A percentile compares a stretch with the other conserved stretches of the same genome.
These are phyloP conservation scores for Hydrozoanthus tunicans DNA, from an alignment of 64 coral and sea anemone genomes.

Conservation along the genomic window DNA sequence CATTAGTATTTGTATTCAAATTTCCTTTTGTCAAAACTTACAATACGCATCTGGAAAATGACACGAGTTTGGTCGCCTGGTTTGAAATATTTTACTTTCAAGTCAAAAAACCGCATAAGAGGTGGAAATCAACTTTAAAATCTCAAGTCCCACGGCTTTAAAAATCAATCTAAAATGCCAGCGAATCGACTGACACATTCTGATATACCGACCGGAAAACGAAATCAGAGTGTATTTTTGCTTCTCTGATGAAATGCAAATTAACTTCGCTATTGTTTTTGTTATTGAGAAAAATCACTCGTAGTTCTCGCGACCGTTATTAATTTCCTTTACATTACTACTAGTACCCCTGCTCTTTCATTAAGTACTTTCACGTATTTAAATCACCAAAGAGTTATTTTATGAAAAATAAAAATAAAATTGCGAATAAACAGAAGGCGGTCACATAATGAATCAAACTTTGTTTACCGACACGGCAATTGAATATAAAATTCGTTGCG, in stretches of 20 bases:
- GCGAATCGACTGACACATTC: slow-evolving; percentile 59
- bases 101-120: slow-evolving; percentile 1
- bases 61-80: slow-evolving; percentile 37
- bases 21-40: slow-evolving; percentile 81
- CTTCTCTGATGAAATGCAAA: slow-evolving; percentile 71
- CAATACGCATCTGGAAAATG: slow-evolving; percentile 84
- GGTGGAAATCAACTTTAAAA: slow-evolving; percentile 46
- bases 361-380: slow-evolving; percentile 57
- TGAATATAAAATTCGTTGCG: slow-evolving; percentile 84
- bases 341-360: slow-evolving; percentile 28
- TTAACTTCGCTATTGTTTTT: slow-evolving; percentile 67
- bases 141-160: slow-evolving; percentile 11
- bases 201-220: slow-evolving; percentile 72
- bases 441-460: slow-evolving; percentile 83
- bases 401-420: slow-evolving; percentile 70
- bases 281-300: slow-evolving; percentile 73
- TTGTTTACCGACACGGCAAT: slow-evolving; percentile 92
- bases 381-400: slow-evolving; percentile 51
- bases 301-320: slow-evolving; percentile 60
- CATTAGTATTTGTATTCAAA: slow-evolving; percentile 88
- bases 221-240: slow-evolving; percentile 70
- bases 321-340: slow-evolving; percentile 58
- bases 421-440: slow-evolving; percentile 65
- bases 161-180: slow-evolving; percentile 60
- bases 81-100: slow-evolving; percentile 44